Evolutionary conservation across 2,113 vertebrate species (phyloP).

Genomic region (Neolamprologus variostigma): DNA sequence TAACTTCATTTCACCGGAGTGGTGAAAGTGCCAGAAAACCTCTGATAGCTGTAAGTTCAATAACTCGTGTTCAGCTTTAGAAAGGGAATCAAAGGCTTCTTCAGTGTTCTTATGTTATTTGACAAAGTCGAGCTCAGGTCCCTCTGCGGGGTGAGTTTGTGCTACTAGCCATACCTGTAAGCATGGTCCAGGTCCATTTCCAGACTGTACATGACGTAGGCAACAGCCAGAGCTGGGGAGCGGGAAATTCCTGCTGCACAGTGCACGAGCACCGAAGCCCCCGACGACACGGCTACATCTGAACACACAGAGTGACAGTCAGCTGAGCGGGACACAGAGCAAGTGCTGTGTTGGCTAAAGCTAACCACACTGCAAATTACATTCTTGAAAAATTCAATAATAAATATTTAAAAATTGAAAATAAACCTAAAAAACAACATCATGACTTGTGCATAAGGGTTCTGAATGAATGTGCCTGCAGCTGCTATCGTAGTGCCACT

Average conservation of each 20-base stretch:
- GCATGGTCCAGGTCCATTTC: conserved; percentile 74
- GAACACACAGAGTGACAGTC: neutral
- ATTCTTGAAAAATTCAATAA: neutral
- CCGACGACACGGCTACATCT: conserved; percentile 69
- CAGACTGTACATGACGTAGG: conserved; percentile 74
- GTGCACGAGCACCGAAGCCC: conserved; percentile 74
- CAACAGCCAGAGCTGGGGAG: conserved; percentile 75
- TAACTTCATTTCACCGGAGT: neutral
- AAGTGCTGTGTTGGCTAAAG: accelerated
- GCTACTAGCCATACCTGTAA: conserved; percentile 62
- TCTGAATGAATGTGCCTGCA: neutral
- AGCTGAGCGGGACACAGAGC: neutral
- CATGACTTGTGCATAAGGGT: neutral
- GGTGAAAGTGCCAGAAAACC: neutral
- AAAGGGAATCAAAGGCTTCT: neutral
- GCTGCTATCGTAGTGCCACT: neutral
- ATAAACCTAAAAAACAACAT: accelerated
- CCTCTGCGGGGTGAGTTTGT: neutral
- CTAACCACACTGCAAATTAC: neutral
- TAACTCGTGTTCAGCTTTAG: neutral
- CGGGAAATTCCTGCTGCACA: conserved; percentile 78
- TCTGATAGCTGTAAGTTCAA: neutral
- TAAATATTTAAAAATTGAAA: neutral
- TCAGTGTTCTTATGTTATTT: neutral
- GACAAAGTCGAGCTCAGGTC: neutral